These are phyloP conservation scores for Fulica atra DNA, from an alignment of 2,113 vertebrate species.

Conservation along the genomic window DNA sequence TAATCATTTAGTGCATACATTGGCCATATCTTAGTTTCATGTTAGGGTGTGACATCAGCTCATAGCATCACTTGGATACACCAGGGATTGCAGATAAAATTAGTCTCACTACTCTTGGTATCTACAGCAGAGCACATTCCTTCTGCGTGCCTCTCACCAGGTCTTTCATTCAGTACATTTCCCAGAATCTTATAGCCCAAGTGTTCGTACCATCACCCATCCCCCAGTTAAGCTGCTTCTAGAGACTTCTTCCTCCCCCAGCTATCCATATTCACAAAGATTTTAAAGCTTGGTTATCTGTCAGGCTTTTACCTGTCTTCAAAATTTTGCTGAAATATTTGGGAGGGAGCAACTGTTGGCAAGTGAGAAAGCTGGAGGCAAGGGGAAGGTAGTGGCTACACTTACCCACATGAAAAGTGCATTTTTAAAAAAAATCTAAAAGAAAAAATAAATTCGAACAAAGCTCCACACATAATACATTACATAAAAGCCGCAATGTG, in stretches of 20 bases:
- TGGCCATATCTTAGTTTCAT: background rate
- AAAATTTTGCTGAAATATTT: background rate
- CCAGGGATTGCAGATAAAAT: background rate
- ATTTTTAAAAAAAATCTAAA: background rate
- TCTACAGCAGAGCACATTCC: background rate
- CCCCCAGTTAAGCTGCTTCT: background rate
- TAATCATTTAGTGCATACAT: background rate
- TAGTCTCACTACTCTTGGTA: background rate
- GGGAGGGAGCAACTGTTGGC: background rate
- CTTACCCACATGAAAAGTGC: background rate
- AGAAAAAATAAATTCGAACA: background rate
- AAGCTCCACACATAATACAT: background rate
- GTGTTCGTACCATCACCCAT: background rate
- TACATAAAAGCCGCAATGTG: background rate
- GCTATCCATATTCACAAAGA: background rate
- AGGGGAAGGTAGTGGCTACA: background rate
- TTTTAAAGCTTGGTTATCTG: background rate
- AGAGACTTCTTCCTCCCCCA: background rate
- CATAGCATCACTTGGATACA: background rate
- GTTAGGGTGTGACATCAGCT: background rate
- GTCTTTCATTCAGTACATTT: background rate
- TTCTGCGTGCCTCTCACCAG: background rate
- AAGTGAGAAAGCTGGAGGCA: background rate
- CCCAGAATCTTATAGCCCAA: background rate
- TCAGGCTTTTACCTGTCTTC: background rate